Percentiles rank a stretch among this genome's conserved stretches.
Evolutionary conservation across 2,797 vertebrate genomes (phyloP).

Genomic region (Dendrocincla fuliginosa): DNA sequence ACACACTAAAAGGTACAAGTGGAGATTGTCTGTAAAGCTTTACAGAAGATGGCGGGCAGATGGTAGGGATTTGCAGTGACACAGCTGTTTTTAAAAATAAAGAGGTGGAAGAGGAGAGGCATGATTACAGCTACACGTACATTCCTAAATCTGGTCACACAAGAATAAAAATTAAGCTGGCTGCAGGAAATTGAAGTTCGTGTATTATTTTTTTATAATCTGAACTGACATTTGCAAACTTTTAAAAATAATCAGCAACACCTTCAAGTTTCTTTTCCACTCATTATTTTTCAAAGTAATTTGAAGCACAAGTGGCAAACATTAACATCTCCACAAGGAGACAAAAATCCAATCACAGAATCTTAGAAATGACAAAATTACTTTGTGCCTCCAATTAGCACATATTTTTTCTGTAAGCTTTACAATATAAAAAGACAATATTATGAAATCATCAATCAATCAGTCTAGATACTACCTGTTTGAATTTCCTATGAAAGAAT

Average conservation of each 20-base stretch:
- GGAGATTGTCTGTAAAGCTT: slow-evolving; percentile 14
- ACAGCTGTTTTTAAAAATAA: slow-evolving; percentile 72
- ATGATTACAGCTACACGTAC: neutral
- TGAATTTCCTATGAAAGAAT: neutral
- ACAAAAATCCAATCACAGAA: neutral
- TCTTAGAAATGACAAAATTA: neutral
- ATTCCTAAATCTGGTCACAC: slow-evolving; percentile 8
- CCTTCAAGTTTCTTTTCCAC: neutral
- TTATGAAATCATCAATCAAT: neutral
- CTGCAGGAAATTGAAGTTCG: neutral
- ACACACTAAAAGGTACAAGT: slow-evolving; percentile 40
- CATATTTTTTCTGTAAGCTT: neutral
- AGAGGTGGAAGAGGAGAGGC: slow-evolving; percentile 51
- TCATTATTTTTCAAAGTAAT: neutral
- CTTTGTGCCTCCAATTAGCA: neutral
- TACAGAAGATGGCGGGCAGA: slow-evolving; percentile 43
- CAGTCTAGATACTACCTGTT: neutral
- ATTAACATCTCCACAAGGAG: neutral
- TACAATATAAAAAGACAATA: neutral
- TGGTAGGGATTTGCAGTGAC: slow-evolving; percentile 63
- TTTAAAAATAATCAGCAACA: neutral
- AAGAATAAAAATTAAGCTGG: neutral
- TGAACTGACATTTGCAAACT: neutral
- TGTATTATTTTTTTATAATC: neutral
- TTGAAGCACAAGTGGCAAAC: neutral